phyloP scores from a whole-genome alignment of 2,113 vertebrate species.

The Benthochromis sp. region DNA sequence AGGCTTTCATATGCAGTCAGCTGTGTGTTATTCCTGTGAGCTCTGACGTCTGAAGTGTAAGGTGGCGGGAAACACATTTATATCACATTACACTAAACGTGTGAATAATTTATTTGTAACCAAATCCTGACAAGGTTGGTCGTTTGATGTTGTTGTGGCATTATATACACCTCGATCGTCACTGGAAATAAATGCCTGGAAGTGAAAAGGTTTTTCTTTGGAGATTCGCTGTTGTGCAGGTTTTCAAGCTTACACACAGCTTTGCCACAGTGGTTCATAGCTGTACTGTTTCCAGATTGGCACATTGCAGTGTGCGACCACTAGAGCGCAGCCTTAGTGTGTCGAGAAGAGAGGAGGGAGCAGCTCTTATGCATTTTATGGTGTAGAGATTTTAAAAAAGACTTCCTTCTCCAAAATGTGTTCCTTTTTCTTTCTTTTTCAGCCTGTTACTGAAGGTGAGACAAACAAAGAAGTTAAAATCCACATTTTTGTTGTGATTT shows the following conservation, averaged over 20 bases:
- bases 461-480: background rate
- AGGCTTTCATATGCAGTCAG: background rate
- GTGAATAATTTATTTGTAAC: slow-evolving; percentile 29
- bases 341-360: background rate
- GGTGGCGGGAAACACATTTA: background rate
- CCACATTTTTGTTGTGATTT: background rate
- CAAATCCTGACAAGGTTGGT: slow-evolving; percentile 9
- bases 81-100: background rate
- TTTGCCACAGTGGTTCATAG: background rate
- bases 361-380: background rate
- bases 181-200: background rate
- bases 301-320: background rate
- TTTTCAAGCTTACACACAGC: background rate
- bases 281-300: background rate
- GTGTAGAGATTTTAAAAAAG: background rate
- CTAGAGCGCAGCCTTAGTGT: background rate
- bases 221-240: background rate
- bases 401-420: background rate
- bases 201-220: background rate
- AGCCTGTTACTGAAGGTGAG: rapidly evolving
- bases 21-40: background rate
- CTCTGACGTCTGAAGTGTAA: background rate
- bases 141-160: slow-evolving; percentile 15
- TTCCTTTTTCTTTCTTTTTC: background rate
- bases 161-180: background rate